Evolutionary conservation across 2,888 invertebrate genomes (phyloP), one percentile per base, ranked within the genome.

Genomic region (Acanthosepion esculentum): DNA sequence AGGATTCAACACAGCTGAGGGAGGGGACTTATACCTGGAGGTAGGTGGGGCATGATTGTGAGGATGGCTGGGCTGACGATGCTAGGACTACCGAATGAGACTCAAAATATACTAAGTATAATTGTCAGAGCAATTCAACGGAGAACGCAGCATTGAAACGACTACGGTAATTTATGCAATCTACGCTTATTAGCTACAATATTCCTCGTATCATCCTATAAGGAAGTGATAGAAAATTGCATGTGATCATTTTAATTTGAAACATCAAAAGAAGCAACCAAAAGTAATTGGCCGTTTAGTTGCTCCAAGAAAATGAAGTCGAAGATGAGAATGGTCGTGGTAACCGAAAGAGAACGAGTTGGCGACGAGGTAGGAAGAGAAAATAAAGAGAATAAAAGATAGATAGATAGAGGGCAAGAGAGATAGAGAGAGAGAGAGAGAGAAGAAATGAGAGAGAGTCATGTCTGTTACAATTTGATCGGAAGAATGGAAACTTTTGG

Each of bases 261-360:
- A 78, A 78, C 78, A 78, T 78, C 78, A 78, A 78, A 78, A 78
- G 78, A 78, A 78, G 78, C 78, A 78, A 78, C 78, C 78, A 78
- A 78, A 33, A 78, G n/a, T 78, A 78, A 78, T 78, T 78, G 78
- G 78, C 78, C 78, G 78, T 78, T 78, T 78, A 78, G 78, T 78
- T 78, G 78, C n/a, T n/a, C 78, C n/a, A 33, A n/a, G 78, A 78
- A 78, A 78, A 78, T 78, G n/a, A 23, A n/a, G n/a, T 8, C 78
- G 78, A 78, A 78, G n/a, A n/a, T n/a, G n/a, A 33, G 33, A 78
- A 78, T n/a, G 18, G 15, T 78, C 10, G 78, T 6, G n/a, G n/a
- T 78, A 15, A 15, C n/a, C 78, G n/a, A 33, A 78, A 78, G 78
- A 33, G 78, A 78, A 15, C 1, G 78, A 78, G 23, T n/a, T n/a